phyloP scores from a whole-genome alignment of 2,113 vertebrate genomes.

The Balaenoptera acutorostrata region DNA sequence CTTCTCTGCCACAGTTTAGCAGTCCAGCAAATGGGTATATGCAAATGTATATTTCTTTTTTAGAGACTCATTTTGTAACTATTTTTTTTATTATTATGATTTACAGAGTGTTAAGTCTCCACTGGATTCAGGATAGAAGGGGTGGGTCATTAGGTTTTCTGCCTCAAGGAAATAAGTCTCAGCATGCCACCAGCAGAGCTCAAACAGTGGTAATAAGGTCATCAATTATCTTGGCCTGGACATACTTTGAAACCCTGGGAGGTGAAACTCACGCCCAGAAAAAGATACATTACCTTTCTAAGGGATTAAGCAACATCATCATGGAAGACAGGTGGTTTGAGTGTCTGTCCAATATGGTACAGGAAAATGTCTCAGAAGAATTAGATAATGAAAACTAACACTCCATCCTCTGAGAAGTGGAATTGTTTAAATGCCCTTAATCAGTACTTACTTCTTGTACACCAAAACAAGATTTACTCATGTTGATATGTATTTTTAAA shows the following conservation, averaged over 20 bases:
- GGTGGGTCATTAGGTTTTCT: conserved; percentile 73
- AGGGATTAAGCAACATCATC: conserved; percentile 45
- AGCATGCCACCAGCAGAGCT: conserved; percentile 65
- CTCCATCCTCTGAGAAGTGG: not conserved
- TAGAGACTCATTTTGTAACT: not conserved
- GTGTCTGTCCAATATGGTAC: not conserved
- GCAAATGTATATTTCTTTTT: not conserved
- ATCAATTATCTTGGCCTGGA: conserved; percentile 63
- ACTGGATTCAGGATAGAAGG: conserved; percentile 54
- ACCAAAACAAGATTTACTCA: not conserved
- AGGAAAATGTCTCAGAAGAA: not conserved
- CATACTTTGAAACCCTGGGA: conserved; percentile 60
- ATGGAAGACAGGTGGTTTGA: conserved; percentile 33
- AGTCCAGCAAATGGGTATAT: conserved; percentile 64
- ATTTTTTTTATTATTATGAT: conserved; percentile 48
- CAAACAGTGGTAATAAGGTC: conserved; percentile 67
- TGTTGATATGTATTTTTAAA: not conserved
- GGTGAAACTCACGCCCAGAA: conserved; percentile 25
- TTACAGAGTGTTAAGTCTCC: conserved; percentile 63
- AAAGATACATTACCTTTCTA: conserved; percentile 56
- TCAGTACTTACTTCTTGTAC: not conserved
- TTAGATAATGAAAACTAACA: not conserved
- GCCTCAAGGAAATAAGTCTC: conserved; percentile 68
- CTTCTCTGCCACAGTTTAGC: conserved; percentile 41
- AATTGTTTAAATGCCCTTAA: not conserved